Base-by-base conservation (phyloP, 2,888 invertebrate genomes). In the Cryptocephalus primarius region DNA sequence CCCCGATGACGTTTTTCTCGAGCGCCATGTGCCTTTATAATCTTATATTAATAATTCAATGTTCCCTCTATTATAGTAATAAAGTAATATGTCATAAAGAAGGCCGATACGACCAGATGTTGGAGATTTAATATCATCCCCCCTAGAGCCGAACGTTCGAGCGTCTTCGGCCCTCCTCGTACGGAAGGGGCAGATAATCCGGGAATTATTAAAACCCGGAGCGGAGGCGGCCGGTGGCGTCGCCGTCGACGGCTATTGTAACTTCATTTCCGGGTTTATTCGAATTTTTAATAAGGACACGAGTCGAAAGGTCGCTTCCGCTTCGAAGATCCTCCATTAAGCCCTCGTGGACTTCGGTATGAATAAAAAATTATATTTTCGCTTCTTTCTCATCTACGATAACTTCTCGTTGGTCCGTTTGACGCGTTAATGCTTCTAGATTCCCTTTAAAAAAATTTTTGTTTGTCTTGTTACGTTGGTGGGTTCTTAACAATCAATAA, bases 11-110 rank as follows among this genome's bases (percentile, higher is more conserved):
- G 22, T 22, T 22, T 22, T 22, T 22, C 22, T 22, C 36, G 12
- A 36, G 57, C 63, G 59, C 60, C 63, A 59, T 59, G 57, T 59
- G 59, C 63, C 54, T 60, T 62, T 62, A 66, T 69, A 68, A 69
- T 69, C 68, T 68, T 68, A 68, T 69, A 68, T 68, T 69, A 69
- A 69, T 69, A 69, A 69, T 69, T 69, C 69, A 69, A 69, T 69
- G 68, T 67, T 64, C 68, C 68, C 67, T 67, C 70, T 68, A 70
- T 70, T 70, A 68, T 65, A 65, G 68, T 69, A 69, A 70, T 70
- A 69, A 69, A 70, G 70, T 70, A 70, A 70, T 69, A 70, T 68
- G 69, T 68, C 68, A 69, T 69, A 67, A 68, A 67, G 64, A 64
- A 63, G 61, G 62, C 61, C 62, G 60, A 62, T 61, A 63, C 61